Evolutionary conservation across 2,797 vertebrate genomes (phyloP).

Genomic region (Intellagama lesueurii): DNA sequence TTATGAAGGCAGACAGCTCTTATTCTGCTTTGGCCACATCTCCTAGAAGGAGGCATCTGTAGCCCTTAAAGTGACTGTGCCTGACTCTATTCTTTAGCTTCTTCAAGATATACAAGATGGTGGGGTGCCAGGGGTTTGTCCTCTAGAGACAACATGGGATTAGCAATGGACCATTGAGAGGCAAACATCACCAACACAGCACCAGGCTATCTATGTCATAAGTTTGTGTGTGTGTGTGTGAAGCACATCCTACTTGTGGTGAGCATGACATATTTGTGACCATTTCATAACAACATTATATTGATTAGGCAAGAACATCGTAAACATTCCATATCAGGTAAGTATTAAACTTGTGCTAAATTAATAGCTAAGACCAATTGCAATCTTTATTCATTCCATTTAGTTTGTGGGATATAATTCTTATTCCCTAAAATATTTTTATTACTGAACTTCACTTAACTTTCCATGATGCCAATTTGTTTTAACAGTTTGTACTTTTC

Average conservation of each 20-base stretch:
- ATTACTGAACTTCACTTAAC: conserved; percentile 1
- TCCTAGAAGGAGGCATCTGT: no score
- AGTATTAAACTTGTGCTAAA: not conserved
- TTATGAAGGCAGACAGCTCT: not conserved
- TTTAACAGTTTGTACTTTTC: conserved; percentile 8
- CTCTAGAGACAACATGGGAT: not conserved
- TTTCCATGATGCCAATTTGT: not conserved
- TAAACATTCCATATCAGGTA: not conserved
- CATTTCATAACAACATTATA: not conserved
- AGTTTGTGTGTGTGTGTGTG: not conserved
- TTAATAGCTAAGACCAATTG: not conserved
- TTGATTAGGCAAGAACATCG: not conserved
- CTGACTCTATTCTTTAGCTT: not conserved
- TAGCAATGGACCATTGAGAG: not conserved
- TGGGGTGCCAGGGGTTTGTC: not conserved
- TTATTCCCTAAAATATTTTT: not conserved
- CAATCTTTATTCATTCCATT: not conserved
- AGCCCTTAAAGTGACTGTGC: not conserved
- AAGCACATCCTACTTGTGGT: not conserved
- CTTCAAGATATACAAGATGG: not conserved
- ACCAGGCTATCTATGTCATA: not conserved
- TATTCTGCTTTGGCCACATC: not conserved
- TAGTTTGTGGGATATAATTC: not conserved
- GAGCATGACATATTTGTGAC: not conserved
- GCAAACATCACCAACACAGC: not conserved